Evolutionary conservation across 2,797 vertebrate species (phyloP), one percentile per base, ranked within the genome.

Genomic region (Anableps anableps): DNA sequence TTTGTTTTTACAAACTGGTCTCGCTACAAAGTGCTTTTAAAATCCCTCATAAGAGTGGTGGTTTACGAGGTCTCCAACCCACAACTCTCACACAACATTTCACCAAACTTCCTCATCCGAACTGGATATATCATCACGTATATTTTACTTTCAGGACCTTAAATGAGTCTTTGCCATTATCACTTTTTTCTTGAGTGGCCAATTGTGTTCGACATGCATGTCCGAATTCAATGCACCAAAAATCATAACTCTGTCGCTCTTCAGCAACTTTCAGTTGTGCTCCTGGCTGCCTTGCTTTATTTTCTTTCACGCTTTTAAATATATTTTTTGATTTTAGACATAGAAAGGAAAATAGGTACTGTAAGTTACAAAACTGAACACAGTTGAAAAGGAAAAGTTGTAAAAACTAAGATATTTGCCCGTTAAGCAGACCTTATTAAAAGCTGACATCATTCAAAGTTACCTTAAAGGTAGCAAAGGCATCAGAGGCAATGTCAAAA

Each of bases 381-480:
- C 19, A 66, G 9, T 8, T 66, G 21, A 36, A 66, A 66, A 41
- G 36, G 19, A 41, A 68, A 38, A 26, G 36, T 68, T 23, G 9
- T 14, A 41, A 41, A 68, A 68, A 68, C 23, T 13, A 38, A 41
- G 64, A 26, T 41, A 13, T 26, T 0, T 14, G 1, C 68, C 1
- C 2, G 16, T 43, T 7, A 9, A 8, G 5, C 11, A 2, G 38
- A n/a, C 23, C 6, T 26, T 17, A 36, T 60, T 34, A 8, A 70
- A 58, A 45, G 11, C 36, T 7, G 23, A 71, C 51, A 26, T 66
- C 4, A 2, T 70, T 68, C 58, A 8, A 48, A 75, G 93, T 93
- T 74, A 98, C 98, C 97, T 99, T 99, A 95, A 99, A 99, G 75
- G 98, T 99, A 93, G 98, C 98, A 87, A 99, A 99, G 82, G 98